Conservation (phyloP, 2,888 invertebrate species). For the Notocelia uddmanniana region DNA sequence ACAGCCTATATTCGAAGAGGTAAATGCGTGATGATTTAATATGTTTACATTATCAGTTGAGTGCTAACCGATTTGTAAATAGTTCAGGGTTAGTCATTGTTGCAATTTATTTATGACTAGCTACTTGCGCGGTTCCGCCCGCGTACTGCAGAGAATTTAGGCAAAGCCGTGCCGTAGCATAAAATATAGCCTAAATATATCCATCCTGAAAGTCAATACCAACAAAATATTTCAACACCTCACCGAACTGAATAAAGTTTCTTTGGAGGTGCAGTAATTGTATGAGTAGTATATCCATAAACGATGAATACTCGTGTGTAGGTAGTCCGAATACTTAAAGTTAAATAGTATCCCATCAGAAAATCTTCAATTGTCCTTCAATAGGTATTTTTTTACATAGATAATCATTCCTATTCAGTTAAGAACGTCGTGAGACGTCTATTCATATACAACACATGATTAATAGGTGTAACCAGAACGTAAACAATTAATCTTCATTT, state of each 20-base stretch:
- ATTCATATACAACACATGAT: neutral
- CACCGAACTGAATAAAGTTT: no score
- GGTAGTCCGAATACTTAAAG: no score
- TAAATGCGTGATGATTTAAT: slow-evolving; percentile 18
- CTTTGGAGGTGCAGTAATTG: no score
- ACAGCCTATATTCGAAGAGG: slow-evolving; percentile 25
- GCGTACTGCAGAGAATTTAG: no score
- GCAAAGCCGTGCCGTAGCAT: no score
- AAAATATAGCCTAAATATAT: no score
- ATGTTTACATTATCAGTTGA: slow-evolving; percentile 3
- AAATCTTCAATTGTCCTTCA: neutral
- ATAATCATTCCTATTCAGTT: neutral
- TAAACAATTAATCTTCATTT: slow-evolving; percentile 22
- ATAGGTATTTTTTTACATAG: neutral
- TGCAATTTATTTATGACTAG: neutral
- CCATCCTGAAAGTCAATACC: neutral
- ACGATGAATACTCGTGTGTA: no score
- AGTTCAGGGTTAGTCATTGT: neutral
- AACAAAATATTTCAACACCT: no score
- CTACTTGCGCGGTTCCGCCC: no score
- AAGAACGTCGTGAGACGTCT: slow-evolving; percentile 8
- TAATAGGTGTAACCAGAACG: neutral
- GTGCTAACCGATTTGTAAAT: slow-evolving; percentile 5
- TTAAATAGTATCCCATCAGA: neutral
- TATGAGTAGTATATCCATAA: no score